Percentiles rank a stretch among this genome's conserved stretches.
phyloP scores from a whole-genome alignment of 2,888 invertebrate species.

The Masnerella sp. region DNA sequence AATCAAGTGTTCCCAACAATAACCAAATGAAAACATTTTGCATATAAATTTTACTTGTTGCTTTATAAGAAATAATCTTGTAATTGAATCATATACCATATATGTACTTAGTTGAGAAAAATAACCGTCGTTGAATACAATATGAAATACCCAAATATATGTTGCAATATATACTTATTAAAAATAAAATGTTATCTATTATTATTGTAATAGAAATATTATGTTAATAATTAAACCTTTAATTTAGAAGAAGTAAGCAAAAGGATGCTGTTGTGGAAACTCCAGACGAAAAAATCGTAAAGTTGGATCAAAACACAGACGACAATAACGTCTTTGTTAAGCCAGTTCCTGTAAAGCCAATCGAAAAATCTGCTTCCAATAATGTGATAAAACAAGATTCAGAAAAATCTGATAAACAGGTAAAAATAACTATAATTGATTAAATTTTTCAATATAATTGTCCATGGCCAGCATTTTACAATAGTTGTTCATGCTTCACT shows the following conservation, averaged over 20 bases:
- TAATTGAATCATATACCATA: no score
- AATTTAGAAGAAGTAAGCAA: constrained; percentile 69
- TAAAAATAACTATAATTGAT: constrained; percentile 43
- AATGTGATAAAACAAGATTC: constrained; percentile 64
- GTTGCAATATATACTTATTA: no score
- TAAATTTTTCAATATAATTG: constrained; percentile 4
- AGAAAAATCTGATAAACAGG: constrained; percentile 64
- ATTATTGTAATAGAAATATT: constrained; percentile 9
- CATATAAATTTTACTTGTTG: no score
- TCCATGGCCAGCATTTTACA: no score
- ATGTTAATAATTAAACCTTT: constrained; percentile 4
- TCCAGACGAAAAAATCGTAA: constrained; percentile 63
- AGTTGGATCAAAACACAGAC: constrained; percentile 62
- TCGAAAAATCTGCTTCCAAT: constrained; percentile 67
- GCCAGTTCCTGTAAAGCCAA: constrained; percentile 72
- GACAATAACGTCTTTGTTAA: constrained; percentile 61
- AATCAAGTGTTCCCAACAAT: no score
- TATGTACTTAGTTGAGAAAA: no score
- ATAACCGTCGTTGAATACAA: no score
- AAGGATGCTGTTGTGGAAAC: constrained; percentile 67
- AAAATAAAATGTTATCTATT: no score
- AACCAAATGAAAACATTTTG: no score
- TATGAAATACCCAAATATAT: no score
- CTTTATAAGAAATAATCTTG: no score
- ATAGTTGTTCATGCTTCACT: no score